Conservation (phyloP, 2,113 vertebrate genomes). For the Uria lomvia region DNA sequence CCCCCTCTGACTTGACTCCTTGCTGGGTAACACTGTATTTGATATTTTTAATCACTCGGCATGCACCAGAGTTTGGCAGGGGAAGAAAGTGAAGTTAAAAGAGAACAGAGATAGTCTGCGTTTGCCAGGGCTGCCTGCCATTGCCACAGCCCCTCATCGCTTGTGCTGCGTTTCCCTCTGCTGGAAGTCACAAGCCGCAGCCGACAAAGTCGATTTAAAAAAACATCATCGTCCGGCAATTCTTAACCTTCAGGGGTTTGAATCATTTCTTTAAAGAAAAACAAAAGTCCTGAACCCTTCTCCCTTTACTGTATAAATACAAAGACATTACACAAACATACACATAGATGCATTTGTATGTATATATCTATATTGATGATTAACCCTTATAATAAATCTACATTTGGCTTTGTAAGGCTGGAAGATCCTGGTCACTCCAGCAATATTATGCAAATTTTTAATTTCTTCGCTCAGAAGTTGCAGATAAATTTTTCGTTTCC, state of each 20-base stretch:
- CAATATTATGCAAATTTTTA: fast-evolving
- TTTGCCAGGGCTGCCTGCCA: constrained; percentile 59
- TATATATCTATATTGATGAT: too few species aligned
- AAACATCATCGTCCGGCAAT: fast-evolving
- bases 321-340: fast-evolving
- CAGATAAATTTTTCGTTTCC: background rate
- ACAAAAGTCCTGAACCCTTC: background rate
- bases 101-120: constrained; percentile 34
- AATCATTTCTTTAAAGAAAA: background rate
- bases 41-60: constrained; percentile 60
- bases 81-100: constrained; percentile 69
- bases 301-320: background rate
- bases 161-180: constrained; percentile 1
- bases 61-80: constrained; percentile 61
- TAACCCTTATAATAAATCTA: fast-evolving
- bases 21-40: background rate
- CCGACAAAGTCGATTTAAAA: background rate
- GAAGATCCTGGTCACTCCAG: too few species aligned
- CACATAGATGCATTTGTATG: fast-evolving
- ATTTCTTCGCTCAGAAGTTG: background rate
- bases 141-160: background rate
- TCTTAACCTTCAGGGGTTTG: background rate
- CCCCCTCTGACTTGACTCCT: background rate
- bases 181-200: background rate
- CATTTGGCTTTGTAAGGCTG: background rate